Evolutionary conservation across 1,140 invertebrate genomes (phyloP).

Genomic region (Drosophila yakuba): DNA sequence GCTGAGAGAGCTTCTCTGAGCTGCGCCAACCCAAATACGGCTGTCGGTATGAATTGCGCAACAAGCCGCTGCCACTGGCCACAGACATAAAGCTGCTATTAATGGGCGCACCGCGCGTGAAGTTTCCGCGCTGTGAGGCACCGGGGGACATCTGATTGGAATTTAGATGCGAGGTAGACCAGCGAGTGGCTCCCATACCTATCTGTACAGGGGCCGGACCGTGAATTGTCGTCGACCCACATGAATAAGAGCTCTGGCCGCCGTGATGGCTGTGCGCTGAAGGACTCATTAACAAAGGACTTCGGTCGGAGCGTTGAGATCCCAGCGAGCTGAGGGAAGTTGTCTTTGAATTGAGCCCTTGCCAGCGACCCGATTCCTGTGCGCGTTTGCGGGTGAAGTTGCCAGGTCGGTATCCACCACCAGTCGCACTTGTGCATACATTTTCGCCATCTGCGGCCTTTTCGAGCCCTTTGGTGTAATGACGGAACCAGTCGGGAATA

Average conservation of each 20-base stretch:
- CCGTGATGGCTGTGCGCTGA: slow-evolving; percentile 84
- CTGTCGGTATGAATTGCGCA: slow-evolving; percentile 87
- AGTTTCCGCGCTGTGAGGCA: slow-evolving; percentile 84
- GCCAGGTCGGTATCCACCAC: slow-evolving; percentile 70
- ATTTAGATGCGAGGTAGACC: slow-evolving; percentile 94
- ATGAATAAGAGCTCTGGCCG: slow-evolving; percentile 58
- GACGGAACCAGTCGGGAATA: slow-evolving; percentile 94
- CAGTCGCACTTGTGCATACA: slow-evolving; percentile 8
- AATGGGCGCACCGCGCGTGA: slow-evolving; percentile 77
- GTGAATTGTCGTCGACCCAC: slow-evolving; percentile 4
- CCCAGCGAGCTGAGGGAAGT: slow-evolving; percentile 90
- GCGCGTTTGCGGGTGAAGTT: slow-evolving; percentile 87
- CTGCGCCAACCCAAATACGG: slow-evolving; percentile 96
- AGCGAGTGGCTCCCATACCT: slow-evolving; percentile 87
- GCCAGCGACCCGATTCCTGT: slow-evolving; percentile 90
- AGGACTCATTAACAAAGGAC: slow-evolving; percentile 81
- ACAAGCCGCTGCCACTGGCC: slow-evolving; percentile 66
- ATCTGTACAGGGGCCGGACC: slow-evolving; percentile 52
- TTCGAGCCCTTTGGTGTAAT: slow-evolving; percentile 83
- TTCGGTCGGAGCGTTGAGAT: slow-evolving; percentile 82
- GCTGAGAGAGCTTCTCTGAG: slow-evolving; percentile 90
- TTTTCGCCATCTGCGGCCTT: slow-evolving; percentile 79
- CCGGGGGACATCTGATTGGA: slow-evolving; percentile 88
- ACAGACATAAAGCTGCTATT: slow-evolving; percentile 84
- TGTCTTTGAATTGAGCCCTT: slow-evolving; percentile 91